These are phyloP conservation scores for Riparia riparia DNA, from an alignment of 2,113 vertebrate species.

Conservation along the genomic window DNA sequence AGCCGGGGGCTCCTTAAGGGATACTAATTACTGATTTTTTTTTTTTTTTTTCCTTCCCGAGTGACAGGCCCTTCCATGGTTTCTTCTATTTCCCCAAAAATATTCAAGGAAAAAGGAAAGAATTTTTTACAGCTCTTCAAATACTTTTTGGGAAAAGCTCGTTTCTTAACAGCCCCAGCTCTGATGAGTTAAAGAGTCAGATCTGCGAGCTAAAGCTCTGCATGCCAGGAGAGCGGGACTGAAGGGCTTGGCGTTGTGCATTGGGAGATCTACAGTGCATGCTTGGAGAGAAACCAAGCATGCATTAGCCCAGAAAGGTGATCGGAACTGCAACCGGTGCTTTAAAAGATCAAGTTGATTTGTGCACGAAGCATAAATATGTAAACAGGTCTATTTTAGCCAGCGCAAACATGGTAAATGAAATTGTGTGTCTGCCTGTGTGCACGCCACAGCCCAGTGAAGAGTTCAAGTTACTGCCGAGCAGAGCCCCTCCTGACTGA, in stretches of 20 bases:
- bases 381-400: conserved; percentile 21
- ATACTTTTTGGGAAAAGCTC: neutral
- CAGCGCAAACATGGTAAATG: neutral
- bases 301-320: neutral
- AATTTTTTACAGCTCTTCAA: neutral
- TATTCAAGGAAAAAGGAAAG: neutral
- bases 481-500: neutral
- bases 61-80: conserved; percentile 12
- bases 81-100: neutral
- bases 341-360: conserved; percentile 15
- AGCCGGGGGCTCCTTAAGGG: conserved; percentile 39
- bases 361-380: conserved; percentile 9
- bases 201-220: neutral
- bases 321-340: neutral
- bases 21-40: conserved; percentile 19
- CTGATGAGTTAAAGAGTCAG: neutral
- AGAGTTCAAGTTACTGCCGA: neutral
- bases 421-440: neutral
- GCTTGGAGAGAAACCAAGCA: neutral
- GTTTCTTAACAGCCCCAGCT: neutral
- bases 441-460: neutral
- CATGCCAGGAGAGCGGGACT: neutral
- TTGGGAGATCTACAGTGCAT: neutral
- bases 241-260: neutral
- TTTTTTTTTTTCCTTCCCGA: neutral